Base-by-base conservation (phyloP, 2,797 vertebrate genomes). In the Urosaurus nigricauda region DNA sequence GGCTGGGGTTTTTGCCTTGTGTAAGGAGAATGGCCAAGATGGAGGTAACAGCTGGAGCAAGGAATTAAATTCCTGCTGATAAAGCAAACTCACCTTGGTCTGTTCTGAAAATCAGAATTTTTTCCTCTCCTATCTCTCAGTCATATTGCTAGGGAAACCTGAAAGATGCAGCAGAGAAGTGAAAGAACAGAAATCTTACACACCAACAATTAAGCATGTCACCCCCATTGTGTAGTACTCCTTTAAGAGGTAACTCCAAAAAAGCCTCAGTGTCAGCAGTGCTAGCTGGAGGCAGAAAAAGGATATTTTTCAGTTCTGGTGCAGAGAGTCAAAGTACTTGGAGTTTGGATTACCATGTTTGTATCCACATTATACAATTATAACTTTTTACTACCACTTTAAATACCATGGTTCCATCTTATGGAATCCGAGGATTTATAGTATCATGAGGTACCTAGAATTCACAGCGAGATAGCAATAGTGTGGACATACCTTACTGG, bases 41-140 rank as follows among this genome's bases (percentile, higher is more conserved):
- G 93, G 93, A 94, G 95, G 94, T 95, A 96, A 95, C 96, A 97
- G 95, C 96, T 97, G 96, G 12, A n/a, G 88, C 92, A 93, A 93
- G 92, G 95, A 96, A 96, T 95, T 93, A 92, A 89, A 92, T 96
- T 96, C 87, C 92, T 94, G 95, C 94, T 94, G 95, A 92, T 89
- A 90, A 94, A 91, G 88, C 93, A 93, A 92, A 89, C 91, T 93
- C 40, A 80, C 26, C 40, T 91, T 13, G 0, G 90, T 90, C 90
- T 79, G 93, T 96, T 89, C 87, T 91, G 95, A 93, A 92, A 96
- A 94, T 95, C 71, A 37, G 37, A 94, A 87, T 92, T 92, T 95
- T 93, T 89, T 68, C 95, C 92, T 95, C 93, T 77, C n/a, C 95
- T 91, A 90, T 90, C 0, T 95, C 92, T 93, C 8, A 21, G 92